These are phyloP conservation scores for Gobio gobio DNA, from an alignment of 2,113 vertebrate genomes.

Conservation along the genomic window DNA sequence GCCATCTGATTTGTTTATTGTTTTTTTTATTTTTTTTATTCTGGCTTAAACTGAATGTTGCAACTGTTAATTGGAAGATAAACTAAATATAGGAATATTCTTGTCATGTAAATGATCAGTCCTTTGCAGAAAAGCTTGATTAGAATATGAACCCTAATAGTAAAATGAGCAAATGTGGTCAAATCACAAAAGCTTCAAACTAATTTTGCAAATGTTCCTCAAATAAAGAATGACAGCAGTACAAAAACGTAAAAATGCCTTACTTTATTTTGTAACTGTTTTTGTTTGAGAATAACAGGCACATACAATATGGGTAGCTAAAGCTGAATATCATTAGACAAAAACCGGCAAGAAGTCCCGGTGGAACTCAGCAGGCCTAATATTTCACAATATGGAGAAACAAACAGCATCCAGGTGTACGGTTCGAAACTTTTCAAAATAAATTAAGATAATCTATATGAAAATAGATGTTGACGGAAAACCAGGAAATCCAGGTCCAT, in stretches of 20 bases:
- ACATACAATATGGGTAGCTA: constrained; percentile 38
- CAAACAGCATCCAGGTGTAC: constrained; percentile 22
- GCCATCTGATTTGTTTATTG: not conserved
- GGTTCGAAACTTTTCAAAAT: constrained; percentile 38
- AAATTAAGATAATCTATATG: constrained; percentile 36
- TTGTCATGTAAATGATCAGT: not conserved
- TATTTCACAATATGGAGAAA: constrained; percentile 36
- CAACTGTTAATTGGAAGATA: not conserved
- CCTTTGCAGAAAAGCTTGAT: too few relatives aligned
- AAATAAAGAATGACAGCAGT: not conserved
- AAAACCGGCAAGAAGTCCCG: constrained; percentile 21
- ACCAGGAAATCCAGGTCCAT: not conserved
- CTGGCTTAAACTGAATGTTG: not conserved
- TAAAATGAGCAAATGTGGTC: not conserved
- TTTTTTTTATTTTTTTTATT: too few relatives aligned
- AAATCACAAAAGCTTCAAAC: not conserved
- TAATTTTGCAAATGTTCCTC: not conserved
- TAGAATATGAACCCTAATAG: not conserved
- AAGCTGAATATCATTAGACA: constrained; percentile 43
- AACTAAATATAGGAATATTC: not conserved
- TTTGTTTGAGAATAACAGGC: constrained; percentile 47
- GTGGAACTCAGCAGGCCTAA: not conserved
- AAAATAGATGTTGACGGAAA: not conserved
- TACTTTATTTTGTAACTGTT: constrained; percentile 53
- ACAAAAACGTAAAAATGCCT: constrained; percentile 53